Evolutionary conservation across 2,113 vertebrate genomes (phyloP).

Genomic region (Ceratotherium simum): DNA sequence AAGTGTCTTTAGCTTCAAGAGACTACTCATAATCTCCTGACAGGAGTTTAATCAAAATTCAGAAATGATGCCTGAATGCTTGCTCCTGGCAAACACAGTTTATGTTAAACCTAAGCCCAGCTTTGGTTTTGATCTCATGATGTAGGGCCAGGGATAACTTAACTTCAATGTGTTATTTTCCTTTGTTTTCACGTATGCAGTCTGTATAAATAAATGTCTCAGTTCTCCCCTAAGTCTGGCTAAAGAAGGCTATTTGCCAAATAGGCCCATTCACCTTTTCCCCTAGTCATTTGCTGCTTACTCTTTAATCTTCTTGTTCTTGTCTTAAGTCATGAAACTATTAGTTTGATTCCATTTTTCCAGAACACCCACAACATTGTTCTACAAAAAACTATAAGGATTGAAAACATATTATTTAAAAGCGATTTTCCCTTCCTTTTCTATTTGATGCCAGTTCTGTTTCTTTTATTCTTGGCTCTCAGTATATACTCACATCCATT

Average conservation of each 20-base stretch:
- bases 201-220: neutral
- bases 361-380: neutral
- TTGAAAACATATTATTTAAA: neutral
- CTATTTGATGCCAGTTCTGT: neutral
- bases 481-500: neutral
- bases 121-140: conserved; percentile 29
- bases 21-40: conserved; percentile 69
- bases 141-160: conserved; percentile 35
- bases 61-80: conserved; percentile 36
- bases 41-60: conserved; percentile 74
- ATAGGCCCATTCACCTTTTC: neutral
- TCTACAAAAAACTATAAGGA: neutral
- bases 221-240: neutral
- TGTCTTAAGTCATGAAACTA: neutral
- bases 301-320: conserved; percentile 16
- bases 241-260: conserved; percentile 29
- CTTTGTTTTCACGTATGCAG: neutral
- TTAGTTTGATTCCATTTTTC: conserved; percentile 35
- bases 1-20: conserved; percentile 68
- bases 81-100: conserved; percentile 52
- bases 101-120: conserved; percentile 35
- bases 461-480: neutral
- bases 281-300: neutral
- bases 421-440: neutral
- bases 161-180: conserved; percentile 10